Evolutionary conservation across 1,140 invertebrate genomes (phyloP).

Genomic region (Archivesica marissinica): DNA sequence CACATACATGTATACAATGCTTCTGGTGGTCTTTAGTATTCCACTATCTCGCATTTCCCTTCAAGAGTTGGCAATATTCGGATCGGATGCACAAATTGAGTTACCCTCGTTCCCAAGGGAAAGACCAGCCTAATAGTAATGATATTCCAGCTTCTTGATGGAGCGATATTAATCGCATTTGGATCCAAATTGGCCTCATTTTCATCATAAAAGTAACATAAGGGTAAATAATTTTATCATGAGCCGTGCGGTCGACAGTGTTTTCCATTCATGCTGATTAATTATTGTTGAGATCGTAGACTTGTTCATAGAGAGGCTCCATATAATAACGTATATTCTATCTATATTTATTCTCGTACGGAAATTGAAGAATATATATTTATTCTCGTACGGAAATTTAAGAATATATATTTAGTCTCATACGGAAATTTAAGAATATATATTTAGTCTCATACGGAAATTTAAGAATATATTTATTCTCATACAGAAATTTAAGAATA

Average conservation of each 20-base stretch:
- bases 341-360: no score
- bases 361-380: no score
- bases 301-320: no score
- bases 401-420: no score
- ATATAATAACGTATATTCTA: no score
- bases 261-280: slow-evolving; percentile 15
- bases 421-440: no score
- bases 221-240: slow-evolving; percentile 26
- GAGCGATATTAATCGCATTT: slow-evolving; percentile 15
- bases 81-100: slow-evolving; percentile 21
- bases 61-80: background rate
- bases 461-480: no score
- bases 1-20: no score
- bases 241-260: slow-evolving; percentile 5
- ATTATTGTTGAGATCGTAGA: background rate
- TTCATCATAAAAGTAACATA: slow-evolving; percentile 31
- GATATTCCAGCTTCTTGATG: slow-evolving; percentile 21
- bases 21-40: no score
- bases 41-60: background rate
- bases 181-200: slow-evolving; percentile 7
- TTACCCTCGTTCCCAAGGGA: background rate
- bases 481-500: no score
- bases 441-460: no score
- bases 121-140: slow-evolving; percentile 15
- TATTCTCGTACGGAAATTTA: no score